These are phyloP conservation scores for Baryphthengus martii DNA, from an alignment of 2,113 vertebrate species.

Conservation along the genomic window DNA sequence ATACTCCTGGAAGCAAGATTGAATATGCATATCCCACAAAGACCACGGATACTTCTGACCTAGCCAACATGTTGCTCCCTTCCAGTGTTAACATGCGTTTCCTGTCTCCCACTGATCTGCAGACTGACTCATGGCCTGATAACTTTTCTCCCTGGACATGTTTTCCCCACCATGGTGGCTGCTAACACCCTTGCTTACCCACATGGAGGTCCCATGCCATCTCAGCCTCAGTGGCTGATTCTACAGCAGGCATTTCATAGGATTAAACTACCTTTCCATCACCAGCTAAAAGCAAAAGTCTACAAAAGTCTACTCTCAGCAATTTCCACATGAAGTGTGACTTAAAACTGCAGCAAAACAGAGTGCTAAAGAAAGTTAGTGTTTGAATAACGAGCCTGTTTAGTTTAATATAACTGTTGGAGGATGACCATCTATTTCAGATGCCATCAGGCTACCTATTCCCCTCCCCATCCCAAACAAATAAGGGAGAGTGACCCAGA, in stretches of 20 bases:
- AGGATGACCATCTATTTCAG: background rate
- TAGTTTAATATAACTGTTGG: background rate
- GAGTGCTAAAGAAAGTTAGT: background rate
- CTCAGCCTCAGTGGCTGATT: fast-evolving
- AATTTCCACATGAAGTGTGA: fast-evolving
- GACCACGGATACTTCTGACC: background rate
- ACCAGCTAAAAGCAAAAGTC: background rate
- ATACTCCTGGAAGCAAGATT: background rate
- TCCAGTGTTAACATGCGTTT: background rate
- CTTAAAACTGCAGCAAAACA: background rate
- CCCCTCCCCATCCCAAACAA: background rate
- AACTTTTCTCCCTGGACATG: background rate
- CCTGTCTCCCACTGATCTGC: background rate
- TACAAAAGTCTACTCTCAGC: background rate
- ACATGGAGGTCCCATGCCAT: slow-evolving; percentile 3
- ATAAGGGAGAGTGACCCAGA: background rate
- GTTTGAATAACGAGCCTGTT: background rate
- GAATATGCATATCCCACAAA: background rate
- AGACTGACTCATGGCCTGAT: background rate
- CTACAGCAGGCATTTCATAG: background rate
- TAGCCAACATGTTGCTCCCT: background rate
- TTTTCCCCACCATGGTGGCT: background rate
- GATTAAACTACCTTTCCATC: background rate
- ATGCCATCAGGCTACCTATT: background rate
- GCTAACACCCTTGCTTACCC: background rate